Base-by-base conservation (phyloP, 2,888 invertebrate genomes). In the Leucophenga montana region DNA sequence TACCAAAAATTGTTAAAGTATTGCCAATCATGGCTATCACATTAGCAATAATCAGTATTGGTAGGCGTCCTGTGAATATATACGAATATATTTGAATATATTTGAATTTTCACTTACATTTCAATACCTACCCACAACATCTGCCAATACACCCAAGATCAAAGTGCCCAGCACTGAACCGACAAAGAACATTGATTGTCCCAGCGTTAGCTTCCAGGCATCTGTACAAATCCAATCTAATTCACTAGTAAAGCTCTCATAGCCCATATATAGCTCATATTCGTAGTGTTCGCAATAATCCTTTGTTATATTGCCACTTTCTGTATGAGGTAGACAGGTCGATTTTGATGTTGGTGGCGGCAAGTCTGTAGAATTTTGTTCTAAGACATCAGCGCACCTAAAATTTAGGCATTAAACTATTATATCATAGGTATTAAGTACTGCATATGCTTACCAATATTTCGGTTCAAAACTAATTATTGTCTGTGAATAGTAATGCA, bases 161-260 rank as follows among this genome's bases (percentile, higher is more conserved):
- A 92, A 83, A 39, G 90, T 91, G 1, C 92, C 92, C 31, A 91
- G 76, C 11, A 92, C 90, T 13, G 92, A 91, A 20, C 92, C 92
- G 56, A 91, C 86, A 82, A 92, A 92, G 84, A 91, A 92, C 82
- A 91, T 88, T n/a, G 92, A 91, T 82, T 92, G 92, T 0, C 91
- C 91, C 20, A 91, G 76, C 1, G 90, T 90, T 18, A 91, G 88
- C 75, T 90, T 90, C 92, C 92, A 92, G 65, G 89, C 88, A n/a
- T 91, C 86, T 3, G 87, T 86, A 78, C 92, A 92, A 16, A 92
- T 90, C 92, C 92, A 92, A 77, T 91, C 74, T 86, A 93, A 91
- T 86, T 92, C 91, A 75, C 92, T 90, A 27, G 92, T 91, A 59
- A 92, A 90, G 74, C 92, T 92, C 64, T 90, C 81, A 77, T 91